Base-by-base conservation (phyloP, 1,140 invertebrate genomes). In the Ruditapes philippinarum region DNA sequence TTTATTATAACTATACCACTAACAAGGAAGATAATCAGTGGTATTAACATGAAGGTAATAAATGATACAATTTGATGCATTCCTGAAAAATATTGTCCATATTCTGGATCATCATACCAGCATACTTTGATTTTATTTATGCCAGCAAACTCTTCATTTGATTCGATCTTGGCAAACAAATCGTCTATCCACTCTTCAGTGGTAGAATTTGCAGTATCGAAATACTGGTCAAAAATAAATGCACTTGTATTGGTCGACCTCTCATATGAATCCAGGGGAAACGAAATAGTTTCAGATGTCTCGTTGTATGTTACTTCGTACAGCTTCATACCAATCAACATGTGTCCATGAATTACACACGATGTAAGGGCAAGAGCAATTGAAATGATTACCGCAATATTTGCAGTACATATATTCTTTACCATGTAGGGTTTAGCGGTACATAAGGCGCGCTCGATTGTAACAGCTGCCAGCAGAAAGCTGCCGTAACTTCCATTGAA, bases 401-500 rank as follows among this genome's bases (percentile, higher is more conserved):
- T 82, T 12, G 40, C 7, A 0, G 89, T 92, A 70, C 82, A 93
- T 7, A 78, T 31, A 2, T 28, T 19, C 36, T 82, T 86, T 0
- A 86, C 89, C 25, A 85, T 84, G 25, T 91, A 89, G 0, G 93
- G 93, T 38, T 88, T 45, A 19, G 88, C 86, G 4, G 90, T 90
- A 17, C 89, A 91, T 4, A 92, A 85, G n/a, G 90, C 62, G 9
- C 93, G 79, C 45, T 94, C 93, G 12, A 90, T 45, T 14, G 93
- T 93, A 42, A 94, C 91, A 17, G 88, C 76, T 7, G 90, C 92
- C 5, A 93, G 80, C 0, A 89, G 83, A 90, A 90, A 92, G 4
- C 90, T 57, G 9, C 92, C 93, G 40, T 54, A 68, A 40, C 90
- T 51, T 5, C 79, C n/a, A 0, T 78, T 40, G 17, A 88, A 54